Evolutionary conservation across 2,797 vertebrate genomes (phyloP).

Genomic region (Takifugu rubripes): DNA sequence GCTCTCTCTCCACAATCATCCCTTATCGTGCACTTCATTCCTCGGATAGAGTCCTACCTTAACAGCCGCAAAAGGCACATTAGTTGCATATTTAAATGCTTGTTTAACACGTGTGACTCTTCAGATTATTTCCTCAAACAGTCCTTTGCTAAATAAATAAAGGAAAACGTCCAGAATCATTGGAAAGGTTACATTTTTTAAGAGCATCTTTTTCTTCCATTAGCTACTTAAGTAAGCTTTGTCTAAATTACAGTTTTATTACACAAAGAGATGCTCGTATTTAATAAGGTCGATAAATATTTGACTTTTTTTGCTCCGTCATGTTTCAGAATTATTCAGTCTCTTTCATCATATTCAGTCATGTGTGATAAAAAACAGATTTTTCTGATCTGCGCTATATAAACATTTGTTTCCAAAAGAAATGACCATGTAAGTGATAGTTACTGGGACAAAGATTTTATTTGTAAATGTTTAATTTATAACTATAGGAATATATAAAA

Average conservation of each 20-base stretch:
- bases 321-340: too few species aligned
- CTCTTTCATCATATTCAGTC: slow-evolving; percentile 1
- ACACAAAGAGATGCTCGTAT: neutral
- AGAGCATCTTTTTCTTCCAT: neutral
- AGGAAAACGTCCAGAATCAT: neutral
- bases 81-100: slow-evolving; percentile 11
- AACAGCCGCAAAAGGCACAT: slow-evolving; percentile 1
- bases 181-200: neutral
- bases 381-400: slow-evolving; percentile 6
- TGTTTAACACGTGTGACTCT: neutral
- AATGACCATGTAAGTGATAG: slow-evolving; percentile 9
- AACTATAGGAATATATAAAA: slow-evolving; percentile 1
- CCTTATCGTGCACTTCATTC: slow-evolving; percentile 36
- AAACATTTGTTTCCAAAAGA: slow-evolving; percentile 34
- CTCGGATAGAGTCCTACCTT: slow-evolving; percentile 45
- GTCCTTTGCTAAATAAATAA: neutral
- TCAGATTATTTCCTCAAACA: neutral
- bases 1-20: slow-evolving; percentile 18
- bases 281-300: neutral
- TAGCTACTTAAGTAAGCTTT: too few species aligned
- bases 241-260: neutral
- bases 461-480: slow-evolving; percentile 10
- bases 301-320: neutral
- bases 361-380: neutral
- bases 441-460: slow-evolving; percentile 18